Conservation (phyloP, 2,797 vertebrate genomes). For the Macropus fuliginosus region DNA sequence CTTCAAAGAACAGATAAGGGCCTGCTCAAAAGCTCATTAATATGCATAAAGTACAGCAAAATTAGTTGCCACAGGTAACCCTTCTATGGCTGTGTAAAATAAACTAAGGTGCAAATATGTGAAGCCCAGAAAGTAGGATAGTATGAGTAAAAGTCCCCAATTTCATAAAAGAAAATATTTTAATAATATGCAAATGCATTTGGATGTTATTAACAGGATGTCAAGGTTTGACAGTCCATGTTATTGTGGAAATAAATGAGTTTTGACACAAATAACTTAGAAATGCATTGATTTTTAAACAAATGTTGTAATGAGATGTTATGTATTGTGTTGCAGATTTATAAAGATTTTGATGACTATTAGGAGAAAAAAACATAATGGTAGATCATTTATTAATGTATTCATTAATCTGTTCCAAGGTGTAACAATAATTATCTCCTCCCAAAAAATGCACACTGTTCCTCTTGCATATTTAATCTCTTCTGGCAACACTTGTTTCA, state of each 20-base stretch:
- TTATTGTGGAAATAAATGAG: slow-evolving; percentile 92
- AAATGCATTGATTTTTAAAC: slow-evolving; percentile 90
- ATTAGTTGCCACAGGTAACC: slow-evolving; percentile 91
- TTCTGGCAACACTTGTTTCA: slow-evolving; percentile 71
- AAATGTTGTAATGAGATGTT: slow-evolving; percentile 88
- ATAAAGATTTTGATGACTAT: slow-evolving; percentile 87
- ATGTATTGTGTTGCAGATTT: slow-evolving; percentile 83
- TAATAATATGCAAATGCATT: slow-evolving; percentile 90
- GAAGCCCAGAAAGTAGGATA: slow-evolving; percentile 72
- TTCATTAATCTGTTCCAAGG: slow-evolving; percentile 87
- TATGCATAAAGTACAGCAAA: slow-evolving; percentile 87
- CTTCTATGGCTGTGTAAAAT: slow-evolving; percentile 85
- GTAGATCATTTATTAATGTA: slow-evolving; percentile 87
- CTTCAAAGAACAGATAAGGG: slow-evolving; percentile 77
- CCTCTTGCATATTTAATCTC: slow-evolving; percentile 83
- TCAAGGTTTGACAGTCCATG: slow-evolving; percentile 89
- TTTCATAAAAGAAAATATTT: slow-evolving; percentile 88
- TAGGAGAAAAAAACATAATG: slow-evolving; percentile 84
- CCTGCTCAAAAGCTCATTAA: slow-evolving; percentile 85
- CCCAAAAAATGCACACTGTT: slow-evolving; percentile 71
- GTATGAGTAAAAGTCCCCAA: slow-evolving; percentile 81
- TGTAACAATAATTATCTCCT: slow-evolving; percentile 85
- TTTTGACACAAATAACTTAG: slow-evolving; percentile 92
- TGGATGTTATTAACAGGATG: slow-evolving; percentile 90
- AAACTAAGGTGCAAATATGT: slow-evolving; percentile 85